These are phyloP conservation scores for Sarcophaga carnaria DNA, from an alignment of 2,888 invertebrate species.

Conservation along the genomic window DNA sequence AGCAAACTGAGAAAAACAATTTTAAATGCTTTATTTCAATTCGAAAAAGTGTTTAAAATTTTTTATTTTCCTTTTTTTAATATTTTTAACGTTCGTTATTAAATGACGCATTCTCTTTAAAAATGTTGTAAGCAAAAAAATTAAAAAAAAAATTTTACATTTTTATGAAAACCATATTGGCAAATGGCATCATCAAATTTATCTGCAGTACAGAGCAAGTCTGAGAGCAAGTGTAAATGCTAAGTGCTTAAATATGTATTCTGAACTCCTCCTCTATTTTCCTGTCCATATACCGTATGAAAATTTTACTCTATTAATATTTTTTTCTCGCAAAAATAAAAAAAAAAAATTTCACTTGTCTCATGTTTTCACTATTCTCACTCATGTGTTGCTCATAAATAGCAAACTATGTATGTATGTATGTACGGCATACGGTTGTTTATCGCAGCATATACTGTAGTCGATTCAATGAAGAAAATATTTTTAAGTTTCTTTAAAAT, in stretches of 20 bases:
- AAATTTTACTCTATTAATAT: slow-evolving; percentile 54
- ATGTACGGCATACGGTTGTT: slow-evolving; percentile 11
- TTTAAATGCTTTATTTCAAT: slow-evolving; percentile 52
- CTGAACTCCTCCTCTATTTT: not conserved
- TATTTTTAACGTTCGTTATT: slow-evolving; percentile 47
- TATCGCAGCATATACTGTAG: not conserved
- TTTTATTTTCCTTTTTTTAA: slow-evolving; percentile 18
- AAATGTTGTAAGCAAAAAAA: slow-evolving; percentile 9
- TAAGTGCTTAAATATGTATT: slow-evolving; percentile 81
- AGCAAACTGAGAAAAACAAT: not conserved
- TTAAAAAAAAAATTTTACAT: not conserved
- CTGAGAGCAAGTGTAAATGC: slow-evolving; percentile 66
- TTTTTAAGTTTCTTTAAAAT: slow-evolving; percentile 65
- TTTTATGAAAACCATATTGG: slow-evolving; percentile 48
- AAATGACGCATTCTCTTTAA: slow-evolving; percentile 55
- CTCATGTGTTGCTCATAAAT: slow-evolving; percentile 32
- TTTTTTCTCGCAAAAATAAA: not conserved
- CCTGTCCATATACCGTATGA: not conserved
- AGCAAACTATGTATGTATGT: not conserved
- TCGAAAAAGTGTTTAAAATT: slow-evolving; percentile 38
- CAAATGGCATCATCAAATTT: slow-evolving; percentile 63
- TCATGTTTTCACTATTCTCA: slow-evolving; percentile 47
- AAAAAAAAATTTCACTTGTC: slow-evolving; percentile 46
- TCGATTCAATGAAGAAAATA: slow-evolving; percentile 37
- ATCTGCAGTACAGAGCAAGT: slow-evolving; percentile 35